Evolutionary conservation across 2,888 invertebrate genomes (phyloP).

Genomic region (Spilosoma lubricipeda): DNA sequence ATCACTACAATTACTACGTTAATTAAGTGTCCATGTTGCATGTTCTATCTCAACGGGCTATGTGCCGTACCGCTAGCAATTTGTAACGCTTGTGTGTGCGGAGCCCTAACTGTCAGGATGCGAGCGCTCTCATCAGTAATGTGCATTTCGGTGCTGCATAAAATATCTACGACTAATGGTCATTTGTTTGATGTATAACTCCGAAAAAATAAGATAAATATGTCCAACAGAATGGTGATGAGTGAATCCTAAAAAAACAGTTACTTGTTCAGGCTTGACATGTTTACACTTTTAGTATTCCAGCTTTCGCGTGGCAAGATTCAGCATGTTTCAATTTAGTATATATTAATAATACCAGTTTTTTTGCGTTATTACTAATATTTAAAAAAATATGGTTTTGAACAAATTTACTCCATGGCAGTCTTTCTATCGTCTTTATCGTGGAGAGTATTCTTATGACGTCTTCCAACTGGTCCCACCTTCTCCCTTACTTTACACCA

Average conservation of each 20-base stretch:
- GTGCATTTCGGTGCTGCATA: constrained; percentile 47
- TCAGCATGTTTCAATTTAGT: too few species aligned
- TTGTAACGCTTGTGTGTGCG: constrained; percentile 34
- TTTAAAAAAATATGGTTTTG: too few species aligned
- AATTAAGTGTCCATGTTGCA: constrained; percentile 43
- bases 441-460: too few species aligned
- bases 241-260: constrained; percentile 6
- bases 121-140: constrained; percentile 50
- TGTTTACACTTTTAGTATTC: not conserved
- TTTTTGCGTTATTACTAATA: too few species aligned
- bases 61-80: constrained; percentile 33
- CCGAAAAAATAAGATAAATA: constrained; percentile 7
- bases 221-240: constrained; percentile 3
- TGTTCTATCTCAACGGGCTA: constrained; percentile 23
- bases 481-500: too few species aligned
- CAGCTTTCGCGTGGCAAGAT: too few species aligned
- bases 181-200: constrained; percentile 19
- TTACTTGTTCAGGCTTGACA: not conserved
- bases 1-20: constrained; percentile 39
- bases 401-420: too few species aligned
- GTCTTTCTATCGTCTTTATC: too few species aligned
- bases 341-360: too few species aligned
- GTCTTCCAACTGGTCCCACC: too few species aligned
- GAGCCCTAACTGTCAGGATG: constrained; percentile 37
- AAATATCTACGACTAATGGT: constrained; percentile 34